A percentile compares a stretch with the other conserved stretches of the same genome.
Conservation (phyloP, 2,888 invertebrate species). For the Flexamia atlantica region DNA sequence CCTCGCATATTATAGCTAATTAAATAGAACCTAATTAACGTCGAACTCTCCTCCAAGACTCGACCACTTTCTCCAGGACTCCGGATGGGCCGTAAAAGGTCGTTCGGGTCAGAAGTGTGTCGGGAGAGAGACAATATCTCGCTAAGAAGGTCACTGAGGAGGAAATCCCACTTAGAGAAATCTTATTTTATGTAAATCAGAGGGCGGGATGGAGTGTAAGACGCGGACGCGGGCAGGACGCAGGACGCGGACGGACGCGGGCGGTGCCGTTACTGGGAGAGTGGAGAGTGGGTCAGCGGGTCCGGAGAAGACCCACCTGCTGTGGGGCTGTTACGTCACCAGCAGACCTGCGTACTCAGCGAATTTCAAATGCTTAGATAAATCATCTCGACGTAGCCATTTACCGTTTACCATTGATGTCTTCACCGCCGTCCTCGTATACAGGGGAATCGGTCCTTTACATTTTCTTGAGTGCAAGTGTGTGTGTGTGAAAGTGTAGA, state of each 20-base stretch:
- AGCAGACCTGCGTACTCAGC: no score
- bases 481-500: no score
- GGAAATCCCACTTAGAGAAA: constrained; percentile 42
- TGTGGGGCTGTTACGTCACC: background rate
- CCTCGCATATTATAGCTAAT: no score
- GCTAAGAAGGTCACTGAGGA: background rate
- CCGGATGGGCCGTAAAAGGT: constrained; percentile 36
- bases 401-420: no score
- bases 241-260: constrained; percentile 1
- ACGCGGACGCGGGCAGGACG: no score
- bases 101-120: constrained; percentile 34
- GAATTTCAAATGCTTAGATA: no score
- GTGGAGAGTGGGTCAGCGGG: constrained; percentile 49
- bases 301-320: background rate
- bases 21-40: no score
- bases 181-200: constrained; percentile 57
- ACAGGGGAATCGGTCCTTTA: no score
- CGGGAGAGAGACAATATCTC: constrained; percentile 24
- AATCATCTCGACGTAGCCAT: no score
- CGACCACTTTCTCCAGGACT: background rate
- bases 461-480: no score
- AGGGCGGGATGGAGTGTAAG: constrained; percentile 25
- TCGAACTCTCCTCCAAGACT: no score
- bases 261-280: constrained; percentile 42
- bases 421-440: no score